Percentiles rank a stretch among this genome's conserved stretches.
Evolutionary conservation across 2,888 invertebrate genomes (phyloP).

Genomic region (Caenorhabditis afra): DNA sequence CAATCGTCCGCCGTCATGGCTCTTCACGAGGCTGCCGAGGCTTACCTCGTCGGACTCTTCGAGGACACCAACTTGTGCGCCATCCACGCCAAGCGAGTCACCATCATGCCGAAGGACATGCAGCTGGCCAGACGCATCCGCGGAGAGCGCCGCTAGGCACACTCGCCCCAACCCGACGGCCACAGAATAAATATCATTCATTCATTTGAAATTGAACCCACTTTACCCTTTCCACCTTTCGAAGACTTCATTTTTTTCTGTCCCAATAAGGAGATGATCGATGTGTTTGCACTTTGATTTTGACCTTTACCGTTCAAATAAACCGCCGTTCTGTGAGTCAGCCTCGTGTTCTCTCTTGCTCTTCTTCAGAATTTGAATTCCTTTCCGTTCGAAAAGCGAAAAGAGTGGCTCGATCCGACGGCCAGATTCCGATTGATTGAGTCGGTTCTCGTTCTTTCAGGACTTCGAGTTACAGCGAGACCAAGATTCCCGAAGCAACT

Average conservation of each 20-base stretch:
- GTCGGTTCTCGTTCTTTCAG: too few relatives aligned
- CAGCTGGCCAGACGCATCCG: constrained; percentile 96
- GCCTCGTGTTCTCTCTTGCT: not conserved
- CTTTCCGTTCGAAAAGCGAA: too few relatives aligned
- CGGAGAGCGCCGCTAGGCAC: constrained; percentile 82
- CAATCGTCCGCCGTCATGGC: constrained; percentile 21
- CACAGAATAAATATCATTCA: constrained; percentile 14
- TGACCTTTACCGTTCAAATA: too few relatives aligned
- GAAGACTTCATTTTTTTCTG: too few relatives aligned
- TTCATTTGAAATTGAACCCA: constrained; percentile 26
- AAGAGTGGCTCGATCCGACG: too few relatives aligned
- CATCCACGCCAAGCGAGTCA: constrained; percentile 96
- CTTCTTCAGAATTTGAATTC: not conserved
- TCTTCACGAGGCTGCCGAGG: constrained; percentile 87
- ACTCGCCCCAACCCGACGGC: too few relatives aligned
- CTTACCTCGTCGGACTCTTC: constrained; percentile 93
- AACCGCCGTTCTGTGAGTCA: too few relatives aligned
- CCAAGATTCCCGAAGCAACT: too few relatives aligned
- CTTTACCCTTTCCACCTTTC: not conserved
- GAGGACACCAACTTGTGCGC: constrained; percentile 96
- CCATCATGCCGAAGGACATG: constrained; percentile 98
- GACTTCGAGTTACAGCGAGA: too few relatives aligned
- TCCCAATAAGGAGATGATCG: too few relatives aligned
- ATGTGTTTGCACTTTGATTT: too few relatives aligned
- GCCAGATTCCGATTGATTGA: too few relatives aligned